phyloP scores from a whole-genome alignment of 2,888 invertebrate genomes.

The Aspidiotus rigidus region DNA sequence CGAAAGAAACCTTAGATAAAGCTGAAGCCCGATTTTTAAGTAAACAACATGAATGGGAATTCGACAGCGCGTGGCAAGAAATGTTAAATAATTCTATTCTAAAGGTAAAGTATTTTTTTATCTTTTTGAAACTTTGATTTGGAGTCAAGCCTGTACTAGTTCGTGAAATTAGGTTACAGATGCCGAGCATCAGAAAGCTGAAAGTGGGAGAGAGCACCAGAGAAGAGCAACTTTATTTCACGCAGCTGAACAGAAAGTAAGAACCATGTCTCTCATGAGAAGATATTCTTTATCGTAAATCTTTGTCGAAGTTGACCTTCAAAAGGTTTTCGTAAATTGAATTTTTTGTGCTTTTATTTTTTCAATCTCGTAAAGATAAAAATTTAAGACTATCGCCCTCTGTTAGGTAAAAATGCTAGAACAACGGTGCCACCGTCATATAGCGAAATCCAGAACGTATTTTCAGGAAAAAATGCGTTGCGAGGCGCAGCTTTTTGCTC shows the following conservation, averaged over 20 bases:
- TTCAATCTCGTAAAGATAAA: no score
- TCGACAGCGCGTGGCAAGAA: constrained; percentile 95
- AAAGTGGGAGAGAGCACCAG: constrained; percentile 80
- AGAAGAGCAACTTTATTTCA: constrained; percentile 69
- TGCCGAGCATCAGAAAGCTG: constrained; percentile 81
- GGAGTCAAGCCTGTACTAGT: background rate
- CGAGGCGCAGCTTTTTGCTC: constrained; percentile 73
- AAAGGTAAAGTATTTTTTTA: constrained; percentile 52
- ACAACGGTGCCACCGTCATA: constrained; percentile 69
- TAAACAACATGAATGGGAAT: constrained; percentile 73
- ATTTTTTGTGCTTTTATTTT: no score
- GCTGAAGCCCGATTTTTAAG: constrained; percentile 71
- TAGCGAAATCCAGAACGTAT: constrained; percentile 78
- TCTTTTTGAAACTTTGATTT: background rate
- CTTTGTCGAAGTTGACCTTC: no score
- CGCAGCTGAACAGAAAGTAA: constrained; percentile 66
- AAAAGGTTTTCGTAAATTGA: no score
- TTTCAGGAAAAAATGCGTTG: constrained; percentile 83
- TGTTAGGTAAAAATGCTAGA: constrained; percentile 64
- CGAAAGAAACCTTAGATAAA: constrained; percentile 83
- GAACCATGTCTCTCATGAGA: constrained; percentile 14
- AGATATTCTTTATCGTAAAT: no score
- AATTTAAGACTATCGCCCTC: no score
- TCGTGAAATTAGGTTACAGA: constrained; percentile 67
- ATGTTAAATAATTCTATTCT: constrained; percentile 92